A percentile compares a stretch with the other conserved stretches of the same genome.
phyloP scores from a whole-genome alignment of 2,113 vertebrate genomes.

The Apteryx mantelli region DNA sequence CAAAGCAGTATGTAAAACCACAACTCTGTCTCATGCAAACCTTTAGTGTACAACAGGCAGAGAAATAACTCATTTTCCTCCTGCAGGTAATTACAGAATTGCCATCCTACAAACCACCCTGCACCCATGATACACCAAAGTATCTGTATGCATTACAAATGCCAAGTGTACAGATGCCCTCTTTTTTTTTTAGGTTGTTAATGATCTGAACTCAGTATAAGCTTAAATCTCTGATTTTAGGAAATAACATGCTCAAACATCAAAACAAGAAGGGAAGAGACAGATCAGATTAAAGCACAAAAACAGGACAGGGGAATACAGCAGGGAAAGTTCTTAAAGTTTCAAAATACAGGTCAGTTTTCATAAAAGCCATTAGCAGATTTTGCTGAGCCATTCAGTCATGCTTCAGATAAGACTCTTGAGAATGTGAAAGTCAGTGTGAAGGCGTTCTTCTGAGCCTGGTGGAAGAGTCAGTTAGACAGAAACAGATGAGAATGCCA shows the following conservation, averaged over 20 bases:
- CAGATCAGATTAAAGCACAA: not conserved
- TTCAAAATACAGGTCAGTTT: not conserved
- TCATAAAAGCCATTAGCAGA: not conserved
- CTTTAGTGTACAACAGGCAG: not conserved
- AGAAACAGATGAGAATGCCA: not conserved
- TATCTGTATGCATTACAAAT: not conserved
- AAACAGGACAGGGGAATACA: not conserved
- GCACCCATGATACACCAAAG: accelerated
- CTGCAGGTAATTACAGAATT: not conserved
- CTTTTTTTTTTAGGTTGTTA: not conserved
- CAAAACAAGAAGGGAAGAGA: not conserved
- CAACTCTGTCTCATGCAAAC: not conserved
- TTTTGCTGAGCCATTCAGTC: not conserved
- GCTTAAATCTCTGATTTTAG: not conserved
- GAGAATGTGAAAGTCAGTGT: not conserved
- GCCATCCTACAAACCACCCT: not conserved
- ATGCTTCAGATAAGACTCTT: not conserved
- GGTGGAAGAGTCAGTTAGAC: not conserved
- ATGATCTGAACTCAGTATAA: not conserved
- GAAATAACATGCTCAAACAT: not conserved
- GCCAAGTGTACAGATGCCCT: not conserved
- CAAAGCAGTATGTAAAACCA: not conserved
- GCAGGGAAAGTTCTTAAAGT: not conserved
- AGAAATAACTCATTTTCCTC: not conserved
- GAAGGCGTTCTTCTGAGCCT: not conserved